Percentiles rank a stretch among this genome's conserved stretches.
Conservation (phyloP, 1,140 invertebrate genomes). For the Ceratosolen fusciceps region DNA sequence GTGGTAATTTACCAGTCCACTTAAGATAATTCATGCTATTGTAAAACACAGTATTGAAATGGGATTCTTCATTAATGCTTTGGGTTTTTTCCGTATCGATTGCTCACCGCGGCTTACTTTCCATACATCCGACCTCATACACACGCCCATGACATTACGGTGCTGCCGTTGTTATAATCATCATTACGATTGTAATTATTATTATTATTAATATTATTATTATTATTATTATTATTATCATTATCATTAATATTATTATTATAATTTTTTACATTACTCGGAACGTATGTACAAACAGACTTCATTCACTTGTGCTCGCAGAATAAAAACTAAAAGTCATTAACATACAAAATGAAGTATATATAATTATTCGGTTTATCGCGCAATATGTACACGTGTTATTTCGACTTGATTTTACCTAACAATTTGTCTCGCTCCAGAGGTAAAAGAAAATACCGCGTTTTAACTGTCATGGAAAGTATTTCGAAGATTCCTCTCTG, state of each 20-base stretch:
- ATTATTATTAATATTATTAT: too few relatives aligned
- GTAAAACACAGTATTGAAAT: constrained; percentile 4
- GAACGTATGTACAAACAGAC: constrained; percentile 9
- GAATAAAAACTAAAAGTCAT: constrained; percentile 1
- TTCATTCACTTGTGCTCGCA: neutral
- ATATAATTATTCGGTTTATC: neutral
- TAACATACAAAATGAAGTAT: constrained; percentile 17
- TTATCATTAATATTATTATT: too few relatives aligned
- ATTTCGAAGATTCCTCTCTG: neutral
- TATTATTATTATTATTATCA: too few relatives aligned
- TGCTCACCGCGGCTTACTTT: constrained; percentile 14
- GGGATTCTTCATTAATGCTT: constrained; percentile 7
- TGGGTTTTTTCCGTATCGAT: neutral
- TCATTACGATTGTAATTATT: too few relatives aligned
- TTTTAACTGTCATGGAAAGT: constrained; percentile 44
- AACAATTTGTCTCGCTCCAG: neutral
- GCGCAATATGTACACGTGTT: constrained; percentile 24
- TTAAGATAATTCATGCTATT: constrained; percentile 1
- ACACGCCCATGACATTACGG: neutral
- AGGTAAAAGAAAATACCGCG: neutral
- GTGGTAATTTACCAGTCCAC: constrained; percentile 8
- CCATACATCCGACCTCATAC: neutral
- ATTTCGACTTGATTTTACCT: neutral
- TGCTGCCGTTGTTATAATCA: too few relatives aligned
- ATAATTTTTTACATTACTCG: constrained; percentile 10